Base-by-base conservation (phyloP, 1,140 invertebrate species). In the Zaprionus lachaisei region DNA sequence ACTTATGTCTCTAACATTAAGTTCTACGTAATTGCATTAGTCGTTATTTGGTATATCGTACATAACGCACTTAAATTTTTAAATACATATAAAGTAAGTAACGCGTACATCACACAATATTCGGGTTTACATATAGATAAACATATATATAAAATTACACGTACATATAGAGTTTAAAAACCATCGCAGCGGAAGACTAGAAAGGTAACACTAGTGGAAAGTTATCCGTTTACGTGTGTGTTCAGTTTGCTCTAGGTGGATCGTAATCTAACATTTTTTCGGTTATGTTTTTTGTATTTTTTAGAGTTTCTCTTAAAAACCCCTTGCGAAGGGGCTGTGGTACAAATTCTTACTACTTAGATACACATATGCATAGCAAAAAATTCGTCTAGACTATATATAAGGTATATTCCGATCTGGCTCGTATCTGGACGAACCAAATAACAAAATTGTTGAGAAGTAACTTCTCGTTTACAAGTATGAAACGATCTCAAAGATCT, bases 181-280 rank as follows among this genome's bases (percentile, higher is more conserved):
- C 79, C 79, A 79, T 90, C 70, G 67, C 63, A 71, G 66, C 81
- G 85, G 85, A 90, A 90, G 85, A 90, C 85, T 90, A 90, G 72
- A 82, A 80, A 81, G 85, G 85, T 90, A 90, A 91, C 85, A 82
- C 79, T 90, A 90, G 73, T 90, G 85, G 86, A 90, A 91, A 90
- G 81, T 85, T 61, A 90, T 90, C 85, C 81, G 69, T 72, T 56
- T 56, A 90, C 58, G 79, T 84, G 79, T 79, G 34, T 64, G 15
- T 49, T 24, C 47, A 51, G 47, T 60, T 71, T 69, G 20, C 6
- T 69, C 28, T 55, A 31, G 38, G 3, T 68, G 56, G 41, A 68
- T 69, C 55, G 20, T 51, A 51, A 69, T 31, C 54, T 26, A 67
- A 17, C 56, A 54, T 31, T 64, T 58, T 38, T 47, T 63, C 41